A percentile compares a stretch with the other conserved stretches of the same genome.
Evolutionary conservation across 2,113 vertebrate species (phyloP).

Genomic region (Lasiurus borealis): DNA sequence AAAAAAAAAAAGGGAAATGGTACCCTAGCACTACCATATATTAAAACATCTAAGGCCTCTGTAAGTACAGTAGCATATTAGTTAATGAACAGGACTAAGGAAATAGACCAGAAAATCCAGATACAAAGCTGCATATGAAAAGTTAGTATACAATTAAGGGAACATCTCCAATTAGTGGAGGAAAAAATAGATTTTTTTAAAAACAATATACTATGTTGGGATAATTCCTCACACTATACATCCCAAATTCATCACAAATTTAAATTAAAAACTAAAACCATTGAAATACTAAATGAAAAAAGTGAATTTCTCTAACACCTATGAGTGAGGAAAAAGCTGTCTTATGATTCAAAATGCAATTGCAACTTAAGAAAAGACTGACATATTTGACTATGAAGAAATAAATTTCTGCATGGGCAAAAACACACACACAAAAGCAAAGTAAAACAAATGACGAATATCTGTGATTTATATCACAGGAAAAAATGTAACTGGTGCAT

Average conservation of each 20-base stretch:
- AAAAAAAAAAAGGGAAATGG: not conserved
- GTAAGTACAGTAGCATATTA: not conserved
- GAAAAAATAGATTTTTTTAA: not conserved
- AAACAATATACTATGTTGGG: not conserved
- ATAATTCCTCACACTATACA: constrained; percentile 29
- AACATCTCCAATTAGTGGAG: constrained; percentile 28
- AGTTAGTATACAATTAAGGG: constrained; percentile 33
- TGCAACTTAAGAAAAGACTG: not conserved
- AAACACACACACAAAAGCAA: constrained; percentile 21
- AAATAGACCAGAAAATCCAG: not conserved
- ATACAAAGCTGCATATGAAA: not conserved
- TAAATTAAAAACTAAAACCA: constrained; percentile 46
- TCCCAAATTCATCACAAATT: not conserved
- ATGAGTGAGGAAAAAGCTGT: not conserved
- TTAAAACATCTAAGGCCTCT: constrained; percentile 27
- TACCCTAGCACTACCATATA: not conserved
- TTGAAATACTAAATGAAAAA: constrained; percentile 35
- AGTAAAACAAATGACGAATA: constrained; percentile 29
- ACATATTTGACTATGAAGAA: not conserved
- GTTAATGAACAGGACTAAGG: not conserved
- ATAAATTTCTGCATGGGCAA: not conserved
- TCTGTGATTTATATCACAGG: not conserved
- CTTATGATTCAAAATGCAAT: not conserved
- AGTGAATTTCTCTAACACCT: constrained; percentile 18
- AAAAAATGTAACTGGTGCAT: constrained; percentile 9